Evolutionary conservation across 2,797 vertebrate genomes (phyloP).

Genomic region (Borostomias antarcticus): DNA sequence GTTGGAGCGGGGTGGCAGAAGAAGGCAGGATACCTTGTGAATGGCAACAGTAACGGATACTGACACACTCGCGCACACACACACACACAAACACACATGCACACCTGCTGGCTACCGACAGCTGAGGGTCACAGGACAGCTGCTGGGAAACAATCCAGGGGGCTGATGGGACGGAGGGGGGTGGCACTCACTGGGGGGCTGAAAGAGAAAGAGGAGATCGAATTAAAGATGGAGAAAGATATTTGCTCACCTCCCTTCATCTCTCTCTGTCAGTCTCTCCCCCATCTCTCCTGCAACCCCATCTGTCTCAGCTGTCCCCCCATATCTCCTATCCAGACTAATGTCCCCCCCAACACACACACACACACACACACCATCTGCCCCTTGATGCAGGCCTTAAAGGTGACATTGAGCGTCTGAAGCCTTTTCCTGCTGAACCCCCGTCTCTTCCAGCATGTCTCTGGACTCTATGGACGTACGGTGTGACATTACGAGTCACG

Average conservation of each 20-base stretch:
- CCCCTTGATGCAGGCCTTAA: slow-evolving; percentile 66
- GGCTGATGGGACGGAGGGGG: slow-evolving; percentile 38
- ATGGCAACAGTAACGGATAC: slow-evolving; percentile 42
- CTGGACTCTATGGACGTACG: too few species aligned
- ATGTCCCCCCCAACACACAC: neutral
- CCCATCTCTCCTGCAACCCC: too few species aligned
- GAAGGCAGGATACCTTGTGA: slow-evolving; percentile 29
- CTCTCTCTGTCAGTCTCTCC: neutral
- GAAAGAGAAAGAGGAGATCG: slow-evolving; percentile 25
- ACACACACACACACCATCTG: slow-evolving; percentile 39
- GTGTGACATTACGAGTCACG: too few species aligned
- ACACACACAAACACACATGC: slow-evolving; percentile 19
- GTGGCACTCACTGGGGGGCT: slow-evolving; percentile 19
- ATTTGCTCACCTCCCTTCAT: slow-evolving; percentile 12
- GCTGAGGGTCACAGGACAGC: slow-evolving; percentile 69
- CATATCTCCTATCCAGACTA: slow-evolving; percentile 38
- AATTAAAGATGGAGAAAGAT: slow-evolving; percentile 25
- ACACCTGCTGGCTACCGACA: slow-evolving; percentile 70
- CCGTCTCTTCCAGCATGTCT: slow-evolving; percentile 50
- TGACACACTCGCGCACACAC: slow-evolving; percentile 3
- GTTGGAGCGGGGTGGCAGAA: neutral
- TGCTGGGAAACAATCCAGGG: slow-evolving; percentile 66
- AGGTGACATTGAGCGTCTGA: slow-evolving; percentile 78
- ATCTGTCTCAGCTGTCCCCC: slow-evolving; percentile 60
- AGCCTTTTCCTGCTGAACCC: slow-evolving; percentile 53